Conservation (phyloP, 2,113 vertebrate genomes). For the Microcebus ravelobensis region DNA sequence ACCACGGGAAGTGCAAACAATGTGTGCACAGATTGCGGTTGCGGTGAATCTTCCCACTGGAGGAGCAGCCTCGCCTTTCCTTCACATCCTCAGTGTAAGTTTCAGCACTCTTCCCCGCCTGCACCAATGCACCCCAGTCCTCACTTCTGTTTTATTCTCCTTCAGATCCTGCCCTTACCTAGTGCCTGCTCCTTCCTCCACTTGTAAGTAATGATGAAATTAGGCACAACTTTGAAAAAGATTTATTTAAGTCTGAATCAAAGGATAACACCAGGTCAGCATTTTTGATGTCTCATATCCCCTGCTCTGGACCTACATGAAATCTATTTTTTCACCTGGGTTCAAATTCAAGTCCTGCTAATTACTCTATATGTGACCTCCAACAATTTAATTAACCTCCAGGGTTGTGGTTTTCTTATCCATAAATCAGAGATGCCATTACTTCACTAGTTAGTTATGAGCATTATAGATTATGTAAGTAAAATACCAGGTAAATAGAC, state of each 20-base stretch:
- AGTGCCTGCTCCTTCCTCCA: neutral
- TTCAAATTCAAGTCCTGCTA: slow-evolving; percentile 48
- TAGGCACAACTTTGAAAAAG: neutral
- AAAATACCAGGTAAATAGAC: neutral
- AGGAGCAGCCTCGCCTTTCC: accelerated
- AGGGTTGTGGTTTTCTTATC: slow-evolving; percentile 30
- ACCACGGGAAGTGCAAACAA: neutral
- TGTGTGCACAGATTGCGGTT: accelerated
- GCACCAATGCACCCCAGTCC: neutral
- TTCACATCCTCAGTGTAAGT: accelerated
- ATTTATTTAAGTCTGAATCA: neutral
- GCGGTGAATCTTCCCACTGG: accelerated
- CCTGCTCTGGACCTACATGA: neutral
- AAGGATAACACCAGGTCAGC: neutral
- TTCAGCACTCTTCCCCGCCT: neutral
- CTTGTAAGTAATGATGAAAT: neutral
- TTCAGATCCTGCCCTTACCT: neutral
- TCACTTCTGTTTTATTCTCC: neutral
- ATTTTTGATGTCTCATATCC: neutral
- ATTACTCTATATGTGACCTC: slow-evolving; percentile 54
- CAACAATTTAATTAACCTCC: slow-evolving; percentile 61
- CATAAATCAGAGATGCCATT: slow-evolving; percentile 32
- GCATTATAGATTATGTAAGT: slow-evolving; percentile 22
- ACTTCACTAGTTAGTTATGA: neutral
- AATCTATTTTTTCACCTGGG: slow-evolving; percentile 31